These are phyloP conservation scores for Fabriciana adippe DNA, from an alignment of 2,888 invertebrate species.

Conservation along the genomic window DNA sequence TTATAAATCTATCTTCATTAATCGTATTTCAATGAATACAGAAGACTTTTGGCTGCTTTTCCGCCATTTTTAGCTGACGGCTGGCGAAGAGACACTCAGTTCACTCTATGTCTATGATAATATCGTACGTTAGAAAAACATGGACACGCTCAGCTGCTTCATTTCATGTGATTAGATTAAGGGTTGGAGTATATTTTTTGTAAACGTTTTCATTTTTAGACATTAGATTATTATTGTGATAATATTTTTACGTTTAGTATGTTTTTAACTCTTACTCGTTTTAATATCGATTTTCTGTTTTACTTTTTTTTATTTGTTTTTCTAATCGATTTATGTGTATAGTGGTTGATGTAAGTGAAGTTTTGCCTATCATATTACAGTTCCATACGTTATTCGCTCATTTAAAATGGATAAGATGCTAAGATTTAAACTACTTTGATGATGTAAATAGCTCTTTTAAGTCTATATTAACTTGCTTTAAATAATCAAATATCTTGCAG, in stretches of 20 bases:
- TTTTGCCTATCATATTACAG: neutral
- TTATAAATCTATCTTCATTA: no score
- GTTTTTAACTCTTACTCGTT: conserved; percentile 37
- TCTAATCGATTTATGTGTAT: conserved; percentile 11
- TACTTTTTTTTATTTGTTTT: conserved; percentile 10
- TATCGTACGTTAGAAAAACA: neutral
- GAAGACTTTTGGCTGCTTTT: no score
- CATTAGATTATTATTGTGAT: conserved; percentile 46
- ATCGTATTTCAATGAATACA: no score
- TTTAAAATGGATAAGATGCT: conserved; percentile 4
- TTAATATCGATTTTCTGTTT: conserved; percentile 31
- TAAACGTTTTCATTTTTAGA: conserved; percentile 36
- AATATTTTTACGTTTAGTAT: conserved; percentile 49
- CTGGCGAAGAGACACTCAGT: no score
- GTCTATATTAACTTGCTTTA: conserved; percentile 8
- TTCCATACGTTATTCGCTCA: neutral
- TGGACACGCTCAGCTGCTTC: conserved; percentile 7
- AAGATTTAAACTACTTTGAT: neutral
- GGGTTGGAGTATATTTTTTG: conserved; percentile 30
- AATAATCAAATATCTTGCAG: conserved; percentile 2
- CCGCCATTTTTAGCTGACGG: no score
- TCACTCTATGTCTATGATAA: no score
- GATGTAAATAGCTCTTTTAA: conserved; percentile 7
- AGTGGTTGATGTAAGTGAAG: neutral
- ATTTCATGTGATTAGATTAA: conserved; percentile 5